Base-by-base conservation (phyloP, 2,888 invertebrate genomes). In the Gasteruption jaculator region DNA sequence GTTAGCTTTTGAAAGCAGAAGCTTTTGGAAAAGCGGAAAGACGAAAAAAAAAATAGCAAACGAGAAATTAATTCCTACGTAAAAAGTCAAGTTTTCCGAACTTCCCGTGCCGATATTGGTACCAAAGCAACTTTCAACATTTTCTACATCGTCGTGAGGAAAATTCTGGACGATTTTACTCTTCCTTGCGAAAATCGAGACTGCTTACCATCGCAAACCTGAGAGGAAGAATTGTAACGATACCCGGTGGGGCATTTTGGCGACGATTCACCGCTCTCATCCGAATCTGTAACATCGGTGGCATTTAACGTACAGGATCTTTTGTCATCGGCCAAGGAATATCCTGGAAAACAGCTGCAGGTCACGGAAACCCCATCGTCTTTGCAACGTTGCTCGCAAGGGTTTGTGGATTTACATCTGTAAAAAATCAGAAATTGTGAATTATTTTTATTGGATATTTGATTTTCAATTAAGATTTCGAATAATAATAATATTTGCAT, bases 291-390 rank as follows among this genome's bases (percentile, higher is more conserved):
- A 33, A 22, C 34, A 5, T 39, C 46, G 5, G 31, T 38, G 14
- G 24, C 8, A 11, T 45, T 43, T 3, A 45, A 83, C 67, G 75
- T 73, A 61, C 88, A 89, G 4, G 82, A 80, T 45, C 74, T 78
- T 35, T 78, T 78, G 62, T 90, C 86, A 1, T 72, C 53, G 54
- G 76, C 78, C 27, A 90, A 73, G 51, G 77, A 73, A 61, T 80
- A 90, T 0, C 89, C 89, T 47, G 79, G 72, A 38, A 79, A 71
- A 60, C 90, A 90, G 0, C 80, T 79, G 63, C 90, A 90, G 51
- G 78, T 77, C 2, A 86, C 76, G 1, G 80, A 77, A 0, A 77
- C 70, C 0, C 83, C 85, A 10, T 82, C 83, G 58, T 86, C 85
- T 3, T 76, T 74, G 60, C 89, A 89, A 27, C 79, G 77, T 50